Evolutionary conservation across 64 coral and sea anemone genomes (phyloP).

Genomic region (Pocillopora damicornis): DNA sequence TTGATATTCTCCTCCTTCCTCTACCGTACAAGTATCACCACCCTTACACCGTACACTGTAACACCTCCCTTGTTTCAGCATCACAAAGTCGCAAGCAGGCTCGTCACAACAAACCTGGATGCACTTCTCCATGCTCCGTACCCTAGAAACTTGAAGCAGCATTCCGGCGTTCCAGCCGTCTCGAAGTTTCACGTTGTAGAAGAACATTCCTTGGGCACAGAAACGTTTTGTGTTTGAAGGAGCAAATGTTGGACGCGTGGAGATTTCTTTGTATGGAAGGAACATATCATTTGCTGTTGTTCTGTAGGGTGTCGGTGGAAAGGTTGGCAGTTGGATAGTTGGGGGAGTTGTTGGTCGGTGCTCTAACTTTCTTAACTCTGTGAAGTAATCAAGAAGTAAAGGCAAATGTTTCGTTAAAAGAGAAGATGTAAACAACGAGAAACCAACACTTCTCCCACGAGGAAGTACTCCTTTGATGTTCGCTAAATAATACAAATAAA

Average conservation of each 20-base stretch:
- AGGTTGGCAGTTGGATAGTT: neutral
- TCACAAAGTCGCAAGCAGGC: constrained; percentile 67
- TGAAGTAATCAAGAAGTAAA: neutral
- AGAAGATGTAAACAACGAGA: neutral
- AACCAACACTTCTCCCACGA: neutral
- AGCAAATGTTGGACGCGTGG: constrained; percentile 8
- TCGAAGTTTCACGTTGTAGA: constrained; percentile 76
- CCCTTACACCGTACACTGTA: constrained; percentile 71
- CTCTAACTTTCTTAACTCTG: constrained; percentile 54
- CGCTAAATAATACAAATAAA: no score
- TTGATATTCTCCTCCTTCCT: constrained; percentile 66
- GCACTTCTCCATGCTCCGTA: constrained; percentile 68
- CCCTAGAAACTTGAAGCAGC: constrained; percentile 35
- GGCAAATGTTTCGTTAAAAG: neutral
- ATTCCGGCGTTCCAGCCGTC: constrained; percentile 75
- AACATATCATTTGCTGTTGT: constrained; percentile 42
- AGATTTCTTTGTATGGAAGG: constrained; percentile 24
- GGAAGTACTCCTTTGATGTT: neutral
- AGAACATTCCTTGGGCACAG: constrained; percentile 84
- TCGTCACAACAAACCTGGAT: constrained; percentile 67
- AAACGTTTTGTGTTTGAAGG: constrained; percentile 20
- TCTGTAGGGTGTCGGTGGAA: neutral
- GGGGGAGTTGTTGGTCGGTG: constrained; percentile 18
- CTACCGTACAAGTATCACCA: constrained; percentile 60
- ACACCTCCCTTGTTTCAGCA: constrained; percentile 61